Conservation (phyloP, 1,140 invertebrate species). For the Dolichoris vasculosae region DNA sequence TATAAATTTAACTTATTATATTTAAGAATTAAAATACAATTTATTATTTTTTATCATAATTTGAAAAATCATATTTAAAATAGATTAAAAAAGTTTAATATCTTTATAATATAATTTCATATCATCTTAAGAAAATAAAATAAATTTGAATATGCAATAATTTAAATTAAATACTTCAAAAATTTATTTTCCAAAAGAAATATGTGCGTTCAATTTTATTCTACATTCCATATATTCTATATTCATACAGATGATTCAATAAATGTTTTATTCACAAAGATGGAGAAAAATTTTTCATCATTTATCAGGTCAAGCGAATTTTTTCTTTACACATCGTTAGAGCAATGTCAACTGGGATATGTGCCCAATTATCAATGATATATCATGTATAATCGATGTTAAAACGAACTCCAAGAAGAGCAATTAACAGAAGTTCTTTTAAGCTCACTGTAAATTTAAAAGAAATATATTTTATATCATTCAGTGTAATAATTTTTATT, state of each 20-base stretch:
- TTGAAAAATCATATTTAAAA: too few relatives aligned
- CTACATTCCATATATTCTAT: not conserved
- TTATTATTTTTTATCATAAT: too few relatives aligned
- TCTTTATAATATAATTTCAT: too few relatives aligned
- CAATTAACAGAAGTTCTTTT: not conserved
- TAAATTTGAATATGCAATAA: not conserved
- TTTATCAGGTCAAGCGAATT: slow-evolving; percentile 1
- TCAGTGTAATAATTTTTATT: too few relatives aligned
- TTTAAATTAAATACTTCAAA: not conserved
- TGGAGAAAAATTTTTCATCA: not conserved
- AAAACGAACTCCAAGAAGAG: not conserved
- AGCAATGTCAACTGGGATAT: not conserved
- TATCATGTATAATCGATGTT: not conserved
- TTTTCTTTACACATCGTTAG: not conserved
- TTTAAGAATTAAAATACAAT: too few relatives aligned
- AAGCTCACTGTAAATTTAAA: not conserved
- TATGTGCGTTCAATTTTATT: not conserved
- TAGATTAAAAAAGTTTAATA: too few relatives aligned
- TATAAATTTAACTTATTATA: too few relatives aligned
- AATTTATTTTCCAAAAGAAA: too few relatives aligned
- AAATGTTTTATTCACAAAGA: not conserved
- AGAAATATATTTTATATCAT: not conserved
- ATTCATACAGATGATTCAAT: not conserved
- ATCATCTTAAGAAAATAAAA: too few relatives aligned
- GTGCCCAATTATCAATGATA: not conserved